phyloP scores from a whole-genome alignment of 1,140 invertebrate species.

The Heliconius congener region DNA sequence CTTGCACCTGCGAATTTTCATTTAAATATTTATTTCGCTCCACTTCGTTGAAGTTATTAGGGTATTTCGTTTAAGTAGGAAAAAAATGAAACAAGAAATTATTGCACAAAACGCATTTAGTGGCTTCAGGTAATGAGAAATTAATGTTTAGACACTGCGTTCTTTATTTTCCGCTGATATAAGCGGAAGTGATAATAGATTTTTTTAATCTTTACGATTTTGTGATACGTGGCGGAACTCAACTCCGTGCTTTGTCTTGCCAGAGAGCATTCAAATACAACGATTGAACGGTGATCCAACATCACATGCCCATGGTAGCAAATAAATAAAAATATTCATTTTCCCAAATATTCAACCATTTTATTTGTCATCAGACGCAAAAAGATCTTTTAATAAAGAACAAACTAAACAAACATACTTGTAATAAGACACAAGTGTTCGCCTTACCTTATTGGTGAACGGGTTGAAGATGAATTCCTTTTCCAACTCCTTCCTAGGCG shows the following conservation, averaged over 20 bases:
- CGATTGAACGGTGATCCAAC: no score
- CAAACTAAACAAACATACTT: no score
- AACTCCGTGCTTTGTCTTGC: neutral
- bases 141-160: neutral
- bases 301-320: no score
- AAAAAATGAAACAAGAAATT: neutral
- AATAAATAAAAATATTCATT: no score
- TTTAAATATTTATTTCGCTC: conserved; percentile 9
- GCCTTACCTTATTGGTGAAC: conserved; percentile 81
- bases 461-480: conserved; percentile 86
- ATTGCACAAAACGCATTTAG: neutral
- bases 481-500: conserved; percentile 83
- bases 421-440: neutral
- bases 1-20: conserved; percentile 63
- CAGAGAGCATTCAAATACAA: no score
- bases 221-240: neutral
- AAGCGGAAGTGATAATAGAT: no score
- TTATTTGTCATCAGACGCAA: no score
- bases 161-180: no score
- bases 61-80: neutral
- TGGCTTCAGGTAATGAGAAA: neutral
- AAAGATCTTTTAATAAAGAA: no score
- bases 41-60: neutral
- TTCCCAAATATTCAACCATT: no score
- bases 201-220: neutral